phyloP scores from a whole-genome alignment of 2,113 vertebrate genomes.

The Lagopus leucura region DNA sequence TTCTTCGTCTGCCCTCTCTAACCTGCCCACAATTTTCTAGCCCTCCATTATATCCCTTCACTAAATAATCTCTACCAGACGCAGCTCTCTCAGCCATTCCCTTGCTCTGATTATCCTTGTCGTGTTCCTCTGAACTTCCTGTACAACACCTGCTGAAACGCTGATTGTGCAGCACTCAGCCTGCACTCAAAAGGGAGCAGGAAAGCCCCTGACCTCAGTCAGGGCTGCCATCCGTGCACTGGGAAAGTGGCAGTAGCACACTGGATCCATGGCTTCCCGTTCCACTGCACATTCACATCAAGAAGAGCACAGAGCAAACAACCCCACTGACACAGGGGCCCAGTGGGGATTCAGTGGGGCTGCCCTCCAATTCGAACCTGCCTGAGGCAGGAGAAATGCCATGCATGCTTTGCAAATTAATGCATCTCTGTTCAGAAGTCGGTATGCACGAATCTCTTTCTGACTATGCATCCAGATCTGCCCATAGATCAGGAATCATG shows the following conservation, averaged over 20 bases:
- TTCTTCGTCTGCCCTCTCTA: neutral
- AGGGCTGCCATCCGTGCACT: neutral
- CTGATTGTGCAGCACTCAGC: neutral
- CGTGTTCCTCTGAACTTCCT: neutral
- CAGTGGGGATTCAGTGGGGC: neutral
- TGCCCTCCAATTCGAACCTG: neutral
- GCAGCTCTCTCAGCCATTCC: neutral
- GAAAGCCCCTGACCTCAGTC: neutral
- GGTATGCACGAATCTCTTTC: neutral
- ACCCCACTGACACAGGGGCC: neutral
- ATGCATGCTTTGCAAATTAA: neutral
- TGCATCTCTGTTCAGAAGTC: neutral
- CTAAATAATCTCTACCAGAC: neutral
- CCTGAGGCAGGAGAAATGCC: neutral
- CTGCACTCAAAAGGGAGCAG: neutral
- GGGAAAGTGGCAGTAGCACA: neutral
- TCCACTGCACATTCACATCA: neutral
- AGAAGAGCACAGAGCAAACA: neutral
- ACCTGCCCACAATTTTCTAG: neutral
- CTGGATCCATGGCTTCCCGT: neutral
- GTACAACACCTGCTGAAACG: neutral
- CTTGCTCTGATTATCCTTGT: neutral
- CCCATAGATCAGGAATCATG: slow-evolving; percentile 15
- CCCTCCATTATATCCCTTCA: neutral
- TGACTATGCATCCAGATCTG: neutral